Percentiles rank a stretch among this genome's conserved stretches.
phyloP scores from a whole-genome alignment of 2,113 vertebrate species.

The Chaetops frenatus region DNA sequence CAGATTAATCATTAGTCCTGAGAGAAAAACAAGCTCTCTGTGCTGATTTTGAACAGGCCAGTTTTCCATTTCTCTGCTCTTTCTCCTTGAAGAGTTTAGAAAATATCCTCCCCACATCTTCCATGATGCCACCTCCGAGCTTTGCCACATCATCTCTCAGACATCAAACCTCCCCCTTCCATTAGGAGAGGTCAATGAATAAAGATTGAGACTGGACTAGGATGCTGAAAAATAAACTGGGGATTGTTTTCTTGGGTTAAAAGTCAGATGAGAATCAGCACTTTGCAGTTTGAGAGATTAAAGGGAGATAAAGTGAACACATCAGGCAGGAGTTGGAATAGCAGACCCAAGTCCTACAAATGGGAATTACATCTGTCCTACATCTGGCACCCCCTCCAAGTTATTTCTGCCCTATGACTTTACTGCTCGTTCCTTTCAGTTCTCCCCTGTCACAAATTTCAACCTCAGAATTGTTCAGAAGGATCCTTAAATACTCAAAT shows the following conservation, averaged over 20 bases:
- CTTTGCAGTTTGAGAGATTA: background rate
- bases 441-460: background rate
- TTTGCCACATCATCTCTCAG: background rate
- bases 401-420: background rate
- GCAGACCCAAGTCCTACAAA: background rate
- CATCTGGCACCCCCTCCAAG: background rate
- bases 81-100: background rate
- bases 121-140: background rate
- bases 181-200: background rate
- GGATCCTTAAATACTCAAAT: background rate
- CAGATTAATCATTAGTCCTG: constrained; percentile 34
- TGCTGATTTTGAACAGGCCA: background rate
- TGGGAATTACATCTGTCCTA: background rate
- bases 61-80: background rate
- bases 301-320: background rate
- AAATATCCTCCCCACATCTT: background rate
- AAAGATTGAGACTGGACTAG: background rate
- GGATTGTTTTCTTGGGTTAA: background rate
- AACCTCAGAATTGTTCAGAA: background rate
- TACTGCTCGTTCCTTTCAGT: background rate
- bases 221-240: background rate
- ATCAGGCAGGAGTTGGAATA: background rate
- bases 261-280: background rate
- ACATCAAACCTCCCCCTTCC: background rate
- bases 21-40: background rate